phyloP scores from a whole-genome alignment of 2,113 vertebrate genomes.

The Barnardius zonarius region DNA sequence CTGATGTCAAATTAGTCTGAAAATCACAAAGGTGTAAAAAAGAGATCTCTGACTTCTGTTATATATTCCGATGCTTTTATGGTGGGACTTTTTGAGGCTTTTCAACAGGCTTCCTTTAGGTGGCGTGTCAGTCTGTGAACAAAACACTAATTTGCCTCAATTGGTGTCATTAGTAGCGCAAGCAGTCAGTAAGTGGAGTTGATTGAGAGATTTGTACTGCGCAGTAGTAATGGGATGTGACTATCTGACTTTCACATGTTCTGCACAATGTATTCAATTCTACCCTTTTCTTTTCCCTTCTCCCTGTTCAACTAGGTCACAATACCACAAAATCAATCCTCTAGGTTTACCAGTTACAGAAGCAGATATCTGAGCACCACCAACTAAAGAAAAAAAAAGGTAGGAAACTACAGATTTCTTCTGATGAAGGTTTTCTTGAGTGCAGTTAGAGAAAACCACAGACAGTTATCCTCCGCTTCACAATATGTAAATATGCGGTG shows the following conservation, averaged over 20 bases:
- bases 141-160: not conserved
- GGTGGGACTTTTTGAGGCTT: not conserved
- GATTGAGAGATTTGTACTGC: not conserved
- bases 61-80: not conserved
- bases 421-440: not conserved
- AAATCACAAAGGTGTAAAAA: not conserved
- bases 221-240: not conserved
- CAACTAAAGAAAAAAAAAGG: fast-evolving
- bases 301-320: not conserved
- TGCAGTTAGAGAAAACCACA: not conserved
- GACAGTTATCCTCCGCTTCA: not conserved
- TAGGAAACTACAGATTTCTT: not conserved
- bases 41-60: not conserved
- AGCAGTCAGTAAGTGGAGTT: not conserved
- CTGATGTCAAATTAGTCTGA: not conserved
- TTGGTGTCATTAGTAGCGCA: not conserved
- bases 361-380: not conserved
- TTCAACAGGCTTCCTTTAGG: not conserved
- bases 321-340: not conserved
- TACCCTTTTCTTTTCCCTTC: not conserved
- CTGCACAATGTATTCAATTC: not conserved
- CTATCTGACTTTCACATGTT: not conserved
- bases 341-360: not conserved
- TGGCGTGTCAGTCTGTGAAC: fast-evolving
- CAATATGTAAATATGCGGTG: not conserved